Conservation (phyloP, 2,113 vertebrate genomes). For the Probosciger aterrimus region DNA sequence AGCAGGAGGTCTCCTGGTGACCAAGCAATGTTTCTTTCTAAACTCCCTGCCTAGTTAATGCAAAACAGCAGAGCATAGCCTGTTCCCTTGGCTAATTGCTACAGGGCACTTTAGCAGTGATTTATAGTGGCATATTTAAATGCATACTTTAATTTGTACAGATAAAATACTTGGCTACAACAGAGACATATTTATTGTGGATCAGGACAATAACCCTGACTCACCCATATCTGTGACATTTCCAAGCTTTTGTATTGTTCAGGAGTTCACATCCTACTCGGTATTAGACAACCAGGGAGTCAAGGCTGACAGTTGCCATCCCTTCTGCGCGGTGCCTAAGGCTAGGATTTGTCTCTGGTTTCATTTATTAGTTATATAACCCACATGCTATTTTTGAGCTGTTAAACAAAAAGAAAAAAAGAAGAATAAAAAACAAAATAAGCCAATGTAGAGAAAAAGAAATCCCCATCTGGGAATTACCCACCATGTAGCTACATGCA, state of each 20-base stretch:
- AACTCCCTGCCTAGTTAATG: not conserved
- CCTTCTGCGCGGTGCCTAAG: not conserved
- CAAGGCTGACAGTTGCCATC: slow-evolving; percentile 36
- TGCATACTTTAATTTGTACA: not conserved
- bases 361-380: slow-evolving; percentile 55
- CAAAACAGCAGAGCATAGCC: not conserved
- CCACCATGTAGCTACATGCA: not conserved
- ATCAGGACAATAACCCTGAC: not conserved
- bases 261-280: slow-evolving; percentile 8
- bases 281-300: not conserved
- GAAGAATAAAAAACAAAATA: not conserved
- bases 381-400: slow-evolving; percentile 17
- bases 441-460: not conserved
- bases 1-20: not conserved
- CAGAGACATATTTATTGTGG: not conserved
- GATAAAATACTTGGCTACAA: not conserved
- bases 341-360: slow-evolving; percentile 49
- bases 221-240: not conserved
- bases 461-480: not conserved
- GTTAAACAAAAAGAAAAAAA: not conserved
- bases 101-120: not conserved
- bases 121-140: not conserved
- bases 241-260: slow-evolving; percentile 15
- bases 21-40: not conserved
- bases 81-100: not conserved